Base-by-base conservation (phyloP, 2,113 vertebrate genomes). In the Anarrhichthys ocellatus region DNA sequence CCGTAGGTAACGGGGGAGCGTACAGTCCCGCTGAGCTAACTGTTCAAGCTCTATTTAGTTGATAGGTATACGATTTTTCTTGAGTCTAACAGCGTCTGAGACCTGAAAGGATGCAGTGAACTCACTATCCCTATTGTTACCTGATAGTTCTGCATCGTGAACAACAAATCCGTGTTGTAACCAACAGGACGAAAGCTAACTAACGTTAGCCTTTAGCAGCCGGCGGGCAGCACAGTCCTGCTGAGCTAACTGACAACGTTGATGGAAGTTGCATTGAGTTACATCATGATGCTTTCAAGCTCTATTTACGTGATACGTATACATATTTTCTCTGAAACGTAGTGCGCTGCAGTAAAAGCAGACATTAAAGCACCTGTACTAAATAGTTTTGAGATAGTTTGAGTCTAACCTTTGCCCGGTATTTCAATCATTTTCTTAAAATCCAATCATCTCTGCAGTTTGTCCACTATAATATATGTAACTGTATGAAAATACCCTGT, bases 401-500 rank as follows among this genome's bases (percentile, higher is more conserved):
- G n/a, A 18, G 9, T 38, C 9, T 65, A 4, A 36, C 14, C 29
- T 40, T n/a, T 27, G 2, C 8, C 13, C 20, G 4, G 58, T 24
- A 15, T 46, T 32, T 9, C 7, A 11, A 22, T 22, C 6, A 13
- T 61, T 11, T 44, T 24, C 27, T 72, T 5, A 9, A 5, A 1
- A 34, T 63, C 14, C 18, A 50, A 34, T 72, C 38, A 32, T 18
- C 65, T 18, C 59, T 32, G 42, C 64, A 46, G 7, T 29, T 2
- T 9, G 46, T 52, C 15, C 67, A 4, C 32, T 52, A 14, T 52
- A 36, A 69, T 34, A 27, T 46, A n/a, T n/a, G 67, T 5, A 18
- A 68, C 50, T 38, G 63, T 40, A 63, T 81, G 32, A 83, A 68
- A 24, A 61, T 3, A 10, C 14, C 64, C 46, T n/a, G 62, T 76